Conservation (phyloP, 92 coral and sea anemone genomes). For the Hydrozoanthus gracilis region DNA sequence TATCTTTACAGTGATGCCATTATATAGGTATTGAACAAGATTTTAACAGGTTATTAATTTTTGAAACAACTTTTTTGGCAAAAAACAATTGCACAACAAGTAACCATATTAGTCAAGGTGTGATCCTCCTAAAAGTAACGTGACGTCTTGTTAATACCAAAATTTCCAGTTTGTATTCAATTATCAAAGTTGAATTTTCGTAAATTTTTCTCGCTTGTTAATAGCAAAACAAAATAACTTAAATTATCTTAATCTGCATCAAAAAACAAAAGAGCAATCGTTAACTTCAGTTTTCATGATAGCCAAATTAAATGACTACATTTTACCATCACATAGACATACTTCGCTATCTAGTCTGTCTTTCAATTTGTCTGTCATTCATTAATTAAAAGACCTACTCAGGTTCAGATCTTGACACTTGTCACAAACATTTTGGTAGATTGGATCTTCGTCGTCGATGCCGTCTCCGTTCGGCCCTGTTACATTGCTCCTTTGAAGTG, state of each 20-base stretch:
- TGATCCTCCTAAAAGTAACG: not conserved
- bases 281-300: not conserved
- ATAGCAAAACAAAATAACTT: not conserved
- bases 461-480: not conserved
- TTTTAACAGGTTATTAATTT: not conserved
- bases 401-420: conserved; percentile 28
- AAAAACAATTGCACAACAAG: not conserved
- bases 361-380: too few species aligned
- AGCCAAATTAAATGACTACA: conserved; percentile 1
- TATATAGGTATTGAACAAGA: not conserved
- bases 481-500: not conserved
- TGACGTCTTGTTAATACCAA: not conserved
- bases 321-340: too few species aligned
- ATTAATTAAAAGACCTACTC: not conserved
- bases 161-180: not conserved
- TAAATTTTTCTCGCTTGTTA: not conserved
- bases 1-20: not conserved
- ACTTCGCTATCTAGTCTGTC: too few species aligned
- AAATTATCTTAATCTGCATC: not conserved
- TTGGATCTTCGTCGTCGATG: conserved; percentile 5
- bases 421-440: conserved; percentile 37
- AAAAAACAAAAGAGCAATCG: not conserved
- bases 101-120: not conserved
- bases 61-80: not conserved
- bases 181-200: not conserved